Evolutionary conservation across 2,797 vertebrate species (phyloP).

Genomic region (Acrossocheilus fasciatus): DNA sequence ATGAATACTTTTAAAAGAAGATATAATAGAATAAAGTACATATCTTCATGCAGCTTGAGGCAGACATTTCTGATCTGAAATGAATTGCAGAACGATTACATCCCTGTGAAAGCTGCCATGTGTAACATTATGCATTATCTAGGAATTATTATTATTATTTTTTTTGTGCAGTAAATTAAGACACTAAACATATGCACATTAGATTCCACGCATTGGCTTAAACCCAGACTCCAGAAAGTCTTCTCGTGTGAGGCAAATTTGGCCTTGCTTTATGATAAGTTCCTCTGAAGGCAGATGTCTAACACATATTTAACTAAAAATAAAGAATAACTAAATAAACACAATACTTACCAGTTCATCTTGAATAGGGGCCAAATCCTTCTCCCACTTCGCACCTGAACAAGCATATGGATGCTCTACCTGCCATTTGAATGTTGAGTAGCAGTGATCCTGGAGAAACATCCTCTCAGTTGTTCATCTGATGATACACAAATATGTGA

Average conservation of each 20-base stretch:
- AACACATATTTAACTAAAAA: slow-evolving; percentile 37
- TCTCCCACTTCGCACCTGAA: slow-evolving; percentile 4
- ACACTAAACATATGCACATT: slow-evolving; percentile 12
- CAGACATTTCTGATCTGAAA: no score
- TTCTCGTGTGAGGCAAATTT: slow-evolving; percentile 10
- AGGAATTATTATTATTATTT: no score
- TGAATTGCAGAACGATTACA: no score
- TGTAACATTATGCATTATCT: no score
- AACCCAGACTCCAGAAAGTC: no score
- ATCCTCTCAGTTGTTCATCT: no score
- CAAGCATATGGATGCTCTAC: slow-evolving; percentile 16
- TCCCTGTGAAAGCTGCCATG: no score
- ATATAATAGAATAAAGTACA: no score
- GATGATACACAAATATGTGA: no score
- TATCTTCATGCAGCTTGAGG: no score
- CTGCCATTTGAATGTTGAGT: background rate
- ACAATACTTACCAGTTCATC: slow-evolving; percentile 1
- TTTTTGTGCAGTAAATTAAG: background rate
- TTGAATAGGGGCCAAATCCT: slow-evolving; percentile 2
- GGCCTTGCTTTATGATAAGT: slow-evolving; percentile 8
- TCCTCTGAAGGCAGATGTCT: slow-evolving; percentile 12
- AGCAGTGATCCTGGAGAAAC: no score
- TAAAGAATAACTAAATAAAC: background rate
- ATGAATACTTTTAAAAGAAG: no score
- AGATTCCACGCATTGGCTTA: background rate